These are phyloP conservation scores for Helicoverpa armigera DNA, from an alignment of 1,140 invertebrate species.

Conservation along the genomic window DNA sequence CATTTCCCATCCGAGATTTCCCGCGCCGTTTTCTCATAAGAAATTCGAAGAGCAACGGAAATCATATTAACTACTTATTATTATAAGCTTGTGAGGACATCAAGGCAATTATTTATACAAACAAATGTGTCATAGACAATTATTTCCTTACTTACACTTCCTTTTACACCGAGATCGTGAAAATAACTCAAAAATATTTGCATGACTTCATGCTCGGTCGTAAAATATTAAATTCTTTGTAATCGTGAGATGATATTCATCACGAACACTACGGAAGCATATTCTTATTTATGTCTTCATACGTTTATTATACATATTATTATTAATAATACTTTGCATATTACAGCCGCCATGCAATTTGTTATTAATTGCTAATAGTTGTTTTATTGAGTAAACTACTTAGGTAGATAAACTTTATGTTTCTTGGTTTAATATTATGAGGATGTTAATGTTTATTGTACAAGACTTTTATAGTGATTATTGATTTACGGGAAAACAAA, in stretches of 20 bases:
- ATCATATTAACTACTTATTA: background rate
- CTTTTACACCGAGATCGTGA: conserved; percentile 20
- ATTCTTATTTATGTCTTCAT: conserved; percentile 14
- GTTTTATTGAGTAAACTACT: background rate
- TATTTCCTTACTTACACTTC: conserved; percentile 26
- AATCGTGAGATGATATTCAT: conserved; percentile 29
- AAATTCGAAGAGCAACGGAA: conserved; percentile 1
- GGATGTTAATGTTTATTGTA: too few species aligned
- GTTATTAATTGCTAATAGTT: background rate
- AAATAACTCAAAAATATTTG: conserved; percentile 23
- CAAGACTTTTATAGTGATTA: too few species aligned
- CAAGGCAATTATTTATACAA: background rate
- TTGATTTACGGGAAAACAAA: too few species aligned
- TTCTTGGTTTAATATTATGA: too few species aligned
- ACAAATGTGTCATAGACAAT: conserved; percentile 30
- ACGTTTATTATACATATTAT: conserved; percentile 13
- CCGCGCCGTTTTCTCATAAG: background rate
- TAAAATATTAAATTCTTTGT: conserved; percentile 16
- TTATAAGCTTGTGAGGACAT: background rate
- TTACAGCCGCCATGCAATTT: background rate
- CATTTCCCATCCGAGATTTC: background rate
- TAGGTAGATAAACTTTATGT: too few species aligned
- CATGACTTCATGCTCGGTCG: background rate
- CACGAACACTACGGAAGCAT: conserved; percentile 21
- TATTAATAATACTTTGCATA: conserved; percentile 32